Evolutionary conservation across 2,797 vertebrate species (phyloP).

Genomic region (Smutsia temminckii): DNA sequence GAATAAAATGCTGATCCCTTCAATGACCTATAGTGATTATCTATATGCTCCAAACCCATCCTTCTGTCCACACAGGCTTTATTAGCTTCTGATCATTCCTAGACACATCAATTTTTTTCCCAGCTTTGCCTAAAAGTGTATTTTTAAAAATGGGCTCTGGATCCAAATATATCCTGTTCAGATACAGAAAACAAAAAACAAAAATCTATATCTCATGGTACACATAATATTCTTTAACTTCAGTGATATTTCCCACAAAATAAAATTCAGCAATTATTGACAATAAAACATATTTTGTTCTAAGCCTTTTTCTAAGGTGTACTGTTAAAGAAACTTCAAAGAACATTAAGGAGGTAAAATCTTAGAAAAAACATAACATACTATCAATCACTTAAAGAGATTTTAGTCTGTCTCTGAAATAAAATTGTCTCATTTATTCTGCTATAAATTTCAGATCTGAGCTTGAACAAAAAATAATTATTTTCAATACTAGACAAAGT

Average conservation of each 20-base stretch:
- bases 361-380: neutral
- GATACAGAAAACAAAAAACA: neutral
- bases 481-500: constrained; percentile 25
- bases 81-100: neutral
- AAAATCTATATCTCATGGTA: neutral
- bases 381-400: neutral
- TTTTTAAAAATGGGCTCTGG: neutral
- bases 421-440: constrained; percentile 47
- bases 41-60: neutral
- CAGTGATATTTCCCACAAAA: constrained; percentile 22
- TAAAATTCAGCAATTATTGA: neutral
- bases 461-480: constrained; percentile 63
- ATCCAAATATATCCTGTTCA: neutral
- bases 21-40: neutral
- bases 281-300: neutral
- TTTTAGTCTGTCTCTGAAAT: constrained; percentile 57
- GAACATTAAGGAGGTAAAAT: neutral
- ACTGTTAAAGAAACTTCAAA: constrained; percentile 31
- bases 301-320: neutral
- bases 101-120: neutral
- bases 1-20: neutral
- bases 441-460: neutral
- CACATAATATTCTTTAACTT: neutral
- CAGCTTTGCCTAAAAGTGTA: neutral
- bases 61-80: neutral